A percentile compares a stretch with the other conserved stretches of the same genome.
phyloP scores from a whole-genome alignment of 2,113 vertebrate species.

The Progne subis region DNA sequence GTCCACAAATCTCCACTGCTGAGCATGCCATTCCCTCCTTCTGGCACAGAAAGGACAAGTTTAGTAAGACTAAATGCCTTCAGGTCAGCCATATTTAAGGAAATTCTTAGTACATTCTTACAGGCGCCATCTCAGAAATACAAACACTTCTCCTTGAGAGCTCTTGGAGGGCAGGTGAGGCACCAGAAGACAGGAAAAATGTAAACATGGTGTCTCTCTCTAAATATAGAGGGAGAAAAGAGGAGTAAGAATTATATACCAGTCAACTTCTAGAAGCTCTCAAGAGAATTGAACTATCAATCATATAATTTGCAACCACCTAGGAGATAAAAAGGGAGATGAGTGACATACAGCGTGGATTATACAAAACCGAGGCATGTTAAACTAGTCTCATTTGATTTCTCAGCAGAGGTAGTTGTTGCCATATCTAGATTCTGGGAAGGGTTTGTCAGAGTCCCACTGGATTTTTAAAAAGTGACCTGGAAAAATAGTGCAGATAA shows the following conservation, averaged over 20 bases:
- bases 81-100: background rate
- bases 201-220: background rate
- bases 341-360: conserved; percentile 8
- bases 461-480: background rate
- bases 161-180: conserved; percentile 29
- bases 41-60: background rate
- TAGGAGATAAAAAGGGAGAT: conserved; percentile 35
- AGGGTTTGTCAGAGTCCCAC: background rate
- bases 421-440: background rate
- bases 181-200: background rate
- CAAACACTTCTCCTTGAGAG: conserved; percentile 35
- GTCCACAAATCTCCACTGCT: background rate
- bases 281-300: conserved; percentile 8
- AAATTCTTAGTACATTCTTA: background rate
- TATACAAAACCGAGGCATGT: background rate
- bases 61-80: background rate
- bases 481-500: background rate
- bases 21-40: background rate
- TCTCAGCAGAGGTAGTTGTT: background rate
- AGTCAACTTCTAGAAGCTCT: conserved; percentile 36
- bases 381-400: background rate
- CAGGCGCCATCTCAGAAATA: background rate
- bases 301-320: conserved; percentile 25
- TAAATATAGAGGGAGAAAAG: conserved; percentile 11
- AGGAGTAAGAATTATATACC: conserved; percentile 31